Conservation (phyloP, 2,113 vertebrate genomes). For the Salvelinus fontinalis region DNA sequence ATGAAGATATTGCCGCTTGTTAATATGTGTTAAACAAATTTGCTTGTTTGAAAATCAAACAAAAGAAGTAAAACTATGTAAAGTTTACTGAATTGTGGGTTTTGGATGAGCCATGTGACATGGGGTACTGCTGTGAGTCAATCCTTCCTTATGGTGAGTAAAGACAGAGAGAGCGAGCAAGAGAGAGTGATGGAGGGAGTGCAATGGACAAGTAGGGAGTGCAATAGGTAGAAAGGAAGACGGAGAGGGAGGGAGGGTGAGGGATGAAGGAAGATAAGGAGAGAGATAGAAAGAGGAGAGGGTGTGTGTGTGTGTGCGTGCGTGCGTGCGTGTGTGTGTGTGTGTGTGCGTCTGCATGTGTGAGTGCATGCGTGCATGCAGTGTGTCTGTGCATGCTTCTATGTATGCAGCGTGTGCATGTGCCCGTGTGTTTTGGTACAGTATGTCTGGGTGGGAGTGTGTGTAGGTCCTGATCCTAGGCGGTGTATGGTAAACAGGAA, state of each 20-base stretch:
- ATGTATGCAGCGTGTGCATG: conserved; percentile 42
- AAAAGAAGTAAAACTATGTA: background rate
- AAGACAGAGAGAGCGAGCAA: background rate
- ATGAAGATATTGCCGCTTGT: too few relatives aligned
- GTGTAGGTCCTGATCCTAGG: conserved; percentile 45
- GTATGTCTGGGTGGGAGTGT: conserved; percentile 27
- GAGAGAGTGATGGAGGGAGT: background rate
- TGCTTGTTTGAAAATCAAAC: background rate
- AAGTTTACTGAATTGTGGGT: background rate
- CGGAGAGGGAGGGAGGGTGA: background rate
- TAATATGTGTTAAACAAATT: too few relatives aligned
- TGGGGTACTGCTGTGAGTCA: conserved; percentile 71
- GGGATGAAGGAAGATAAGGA: background rate
- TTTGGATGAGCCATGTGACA: conserved; percentile 47
- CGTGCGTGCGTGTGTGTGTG: conserved; percentile 26
- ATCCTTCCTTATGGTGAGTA: conserved; percentile 56
- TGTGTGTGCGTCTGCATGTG: conserved; percentile 23
- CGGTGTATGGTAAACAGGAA: conserved; percentile 63
- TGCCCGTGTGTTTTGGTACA: conserved; percentile 25
- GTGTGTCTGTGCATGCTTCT: conserved; percentile 43
- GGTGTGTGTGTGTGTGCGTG: conserved; percentile 4
- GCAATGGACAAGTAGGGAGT: background rate
- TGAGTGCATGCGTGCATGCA: conserved; percentile 11
- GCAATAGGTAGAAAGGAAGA: too few relatives aligned
- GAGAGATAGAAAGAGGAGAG: background rate